A percentile compares a stretch with the other conserved stretches of the same genome.
Conservation (phyloP, 2,113 vertebrate genomes). For the Vulpes ferrilata region DNA sequence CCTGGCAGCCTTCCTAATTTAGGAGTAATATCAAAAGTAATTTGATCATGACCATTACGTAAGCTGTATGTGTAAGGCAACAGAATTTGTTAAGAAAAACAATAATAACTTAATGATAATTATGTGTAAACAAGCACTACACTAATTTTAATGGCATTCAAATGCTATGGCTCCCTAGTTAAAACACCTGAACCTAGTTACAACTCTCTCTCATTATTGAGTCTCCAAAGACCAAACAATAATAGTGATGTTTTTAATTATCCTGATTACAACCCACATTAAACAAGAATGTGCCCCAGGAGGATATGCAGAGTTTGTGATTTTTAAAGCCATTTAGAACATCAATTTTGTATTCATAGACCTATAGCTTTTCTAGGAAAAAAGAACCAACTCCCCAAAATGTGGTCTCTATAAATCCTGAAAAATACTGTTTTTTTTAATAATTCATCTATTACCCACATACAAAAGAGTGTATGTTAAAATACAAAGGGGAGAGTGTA, state of each 20-base stretch:
- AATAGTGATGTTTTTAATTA: slow-evolving; percentile 38
- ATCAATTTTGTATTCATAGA: neutral
- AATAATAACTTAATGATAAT: slow-evolving; percentile 41
- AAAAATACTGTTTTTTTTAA: neutral
- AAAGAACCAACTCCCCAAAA: neutral
- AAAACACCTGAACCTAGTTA: slow-evolving; percentile 47
- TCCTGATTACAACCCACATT: neutral
- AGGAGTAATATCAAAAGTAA: slow-evolving; percentile 36
- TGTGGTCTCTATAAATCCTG: neutral
- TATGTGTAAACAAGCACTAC: neutral
- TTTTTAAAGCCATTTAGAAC: neutral
- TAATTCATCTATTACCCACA: neutral
- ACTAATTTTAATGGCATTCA: neutral
- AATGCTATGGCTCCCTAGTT: neutral
- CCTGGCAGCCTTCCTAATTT: slow-evolving; percentile 47
- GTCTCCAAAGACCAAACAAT: slow-evolving; percentile 24
- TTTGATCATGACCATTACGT: slow-evolving; percentile 7
- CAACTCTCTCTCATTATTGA: neutral
- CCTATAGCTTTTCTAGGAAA: neutral
- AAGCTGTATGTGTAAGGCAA: neutral
- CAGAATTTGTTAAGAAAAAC: slow-evolving; percentile 23
- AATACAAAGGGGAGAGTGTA: neutral
- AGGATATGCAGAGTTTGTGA: neutral
- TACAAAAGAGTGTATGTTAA: neutral
- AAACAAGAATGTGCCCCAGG: neutral